Conservation (phyloP, 1,140 invertebrate genomes). For the Leptoteleia sp. region DNA sequence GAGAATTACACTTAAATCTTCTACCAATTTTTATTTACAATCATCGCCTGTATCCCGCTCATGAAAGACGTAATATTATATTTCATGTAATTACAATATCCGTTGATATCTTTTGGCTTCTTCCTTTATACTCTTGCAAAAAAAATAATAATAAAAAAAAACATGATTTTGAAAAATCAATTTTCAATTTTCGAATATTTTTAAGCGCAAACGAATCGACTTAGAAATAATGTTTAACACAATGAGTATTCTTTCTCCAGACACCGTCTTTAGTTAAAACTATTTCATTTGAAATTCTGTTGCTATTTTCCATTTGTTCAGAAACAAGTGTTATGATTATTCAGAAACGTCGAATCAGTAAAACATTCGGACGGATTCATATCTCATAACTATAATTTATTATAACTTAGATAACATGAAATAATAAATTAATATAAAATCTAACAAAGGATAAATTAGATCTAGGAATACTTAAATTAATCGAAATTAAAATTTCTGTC, state of each 20-base stretch:
- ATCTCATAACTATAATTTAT: conserved; percentile 17
- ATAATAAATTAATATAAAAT: conserved; percentile 8
- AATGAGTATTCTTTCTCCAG: conserved; percentile 32
- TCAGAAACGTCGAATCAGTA: conserved; percentile 5
- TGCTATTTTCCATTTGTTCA: not conserved
- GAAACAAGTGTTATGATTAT: no score
- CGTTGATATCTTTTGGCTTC: conserved; percentile 7
- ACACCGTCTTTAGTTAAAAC: conserved; percentile 12
- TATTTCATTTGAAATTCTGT: conserved; percentile 1
- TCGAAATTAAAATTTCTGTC: no score
- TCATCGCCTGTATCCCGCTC: conserved; percentile 15
- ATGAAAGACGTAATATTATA: conserved; percentile 24
- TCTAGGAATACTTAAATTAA: no score
- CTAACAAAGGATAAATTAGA: not conserved
- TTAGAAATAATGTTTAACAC: not conserved
- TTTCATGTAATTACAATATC: conserved; percentile 33
- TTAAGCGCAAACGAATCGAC: conserved; percentile 31
- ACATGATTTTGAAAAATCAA: no score
- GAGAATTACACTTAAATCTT: conserved; percentile 27
- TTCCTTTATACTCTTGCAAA: not conserved
- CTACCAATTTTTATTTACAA: conserved; percentile 40
- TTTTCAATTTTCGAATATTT: conserved; percentile 59
- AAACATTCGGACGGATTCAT: conserved; percentile 41
- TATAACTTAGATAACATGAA: not conserved
- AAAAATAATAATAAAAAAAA: no score